Conservation (phyloP, 2,113 vertebrate genomes). For the Percopsis transmontana region DNA sequence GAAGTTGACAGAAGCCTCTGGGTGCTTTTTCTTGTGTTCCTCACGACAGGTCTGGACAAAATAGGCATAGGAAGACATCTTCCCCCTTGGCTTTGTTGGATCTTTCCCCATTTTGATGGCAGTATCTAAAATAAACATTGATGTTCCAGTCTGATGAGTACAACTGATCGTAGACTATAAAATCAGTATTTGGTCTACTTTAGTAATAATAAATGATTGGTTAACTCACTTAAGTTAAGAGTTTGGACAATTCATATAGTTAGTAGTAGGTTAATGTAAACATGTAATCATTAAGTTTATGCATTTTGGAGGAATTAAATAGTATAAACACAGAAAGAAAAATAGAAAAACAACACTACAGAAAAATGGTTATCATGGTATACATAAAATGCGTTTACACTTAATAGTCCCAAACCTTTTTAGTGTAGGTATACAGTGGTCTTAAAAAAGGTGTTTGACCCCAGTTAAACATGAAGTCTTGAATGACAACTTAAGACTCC, state of each 20-base stretch:
- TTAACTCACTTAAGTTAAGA: not conserved
- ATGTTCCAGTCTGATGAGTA: not conserved
- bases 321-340: no score
- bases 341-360: no score
- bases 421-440: no score
- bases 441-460: no score
- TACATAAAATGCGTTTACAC: no score
- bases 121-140: conserved; percentile 53
- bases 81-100: conserved; percentile 92
- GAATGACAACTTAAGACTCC: no score
- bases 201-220: not conserved
- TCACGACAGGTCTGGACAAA: conserved; percentile 97
- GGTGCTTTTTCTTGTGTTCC: conserved; percentile 99
- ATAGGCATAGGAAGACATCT: conserved; percentile 97
- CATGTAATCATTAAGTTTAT: no score
- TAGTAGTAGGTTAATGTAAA: not conserved
- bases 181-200: not conserved
- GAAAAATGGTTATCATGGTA: no score
- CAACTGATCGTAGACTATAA: not conserved
- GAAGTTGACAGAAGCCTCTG: conserved; percentile 93
- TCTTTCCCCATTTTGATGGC: conserved; percentile 90
- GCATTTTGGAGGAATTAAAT: no score
- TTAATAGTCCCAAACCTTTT: no score
- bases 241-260: no score
- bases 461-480: no score